Evolutionary conservation across 2,888 invertebrate genomes (phyloP), one percentile per base, ranked within the genome.

Genomic region (Gymnosoma rotundatum): DNA sequence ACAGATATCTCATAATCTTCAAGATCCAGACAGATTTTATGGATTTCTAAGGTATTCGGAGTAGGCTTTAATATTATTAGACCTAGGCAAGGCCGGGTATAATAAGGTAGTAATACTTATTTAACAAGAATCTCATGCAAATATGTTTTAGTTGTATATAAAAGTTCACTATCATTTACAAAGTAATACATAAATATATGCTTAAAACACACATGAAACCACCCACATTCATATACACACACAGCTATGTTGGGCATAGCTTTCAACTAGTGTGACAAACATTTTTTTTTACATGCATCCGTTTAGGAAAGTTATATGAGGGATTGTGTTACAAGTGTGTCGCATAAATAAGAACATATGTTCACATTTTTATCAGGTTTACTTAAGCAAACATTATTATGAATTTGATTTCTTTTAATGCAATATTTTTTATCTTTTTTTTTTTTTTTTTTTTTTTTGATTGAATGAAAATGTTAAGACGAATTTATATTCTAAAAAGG

Each of bases 351-450:
- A 63, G 54, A 56, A 54, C 78, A 64, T 78, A 56, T 70, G 56
- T 64, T 61, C 10, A 64, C 20, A 78, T 78, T 70, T 78, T 63
- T 63, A n/a, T 25, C 20, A 38, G 16, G 70, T 78, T 70, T 63
- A 78, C 38, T n/a, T 70, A 63, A 61, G 76, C 69, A 76, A 61
- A 70, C 61, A 78, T 70, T 78, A n/a, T 69, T 78, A 60, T 76
- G 45, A 64, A 75, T 64, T 56, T 20, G 8, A 21, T 63, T 42
- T 52, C 38, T 2, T 48, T 7, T 14, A n/a, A 16, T 48, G 45
- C 16, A 48, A 32, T 8, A 32, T 32, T 5, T 32, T 32, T 32
- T 32, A 0, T 48, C 1, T 14, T 2, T 14, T 48, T 48, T 32
- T 32, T 32, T 7, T 48, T 7, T 14, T 2, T 14, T 48, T 48